Evolutionary conservation across 2,113 vertebrate genomes (phyloP).

Genomic region (Emydura subglobosa): DNA sequence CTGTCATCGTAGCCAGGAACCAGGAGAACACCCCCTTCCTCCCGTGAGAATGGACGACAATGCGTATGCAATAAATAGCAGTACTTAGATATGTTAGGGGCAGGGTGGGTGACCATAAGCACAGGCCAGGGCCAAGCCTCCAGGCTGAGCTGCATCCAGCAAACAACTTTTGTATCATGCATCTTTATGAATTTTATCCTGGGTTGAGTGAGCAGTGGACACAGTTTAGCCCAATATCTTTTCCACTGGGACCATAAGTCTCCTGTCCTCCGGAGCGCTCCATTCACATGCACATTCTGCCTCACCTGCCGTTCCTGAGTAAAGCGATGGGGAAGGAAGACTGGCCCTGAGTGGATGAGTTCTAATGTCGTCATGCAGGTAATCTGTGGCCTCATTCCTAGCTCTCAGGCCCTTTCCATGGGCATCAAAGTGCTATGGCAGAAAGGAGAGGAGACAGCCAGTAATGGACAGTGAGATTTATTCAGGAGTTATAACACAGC

Average conservation of each 20-base stretch:
- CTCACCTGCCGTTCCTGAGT: background rate
- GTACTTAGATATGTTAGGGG: background rate
- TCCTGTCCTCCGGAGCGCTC: background rate
- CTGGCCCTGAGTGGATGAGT: background rate
- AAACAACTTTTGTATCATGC: background rate
- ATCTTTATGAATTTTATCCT: background rate
- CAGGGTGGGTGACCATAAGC: background rate
- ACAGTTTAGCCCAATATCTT: background rate
- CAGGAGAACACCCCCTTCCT: background rate
- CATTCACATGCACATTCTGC: background rate
- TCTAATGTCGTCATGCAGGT: background rate
- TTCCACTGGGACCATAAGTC: background rate
- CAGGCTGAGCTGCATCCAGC: background rate
- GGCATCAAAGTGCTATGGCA: background rate
- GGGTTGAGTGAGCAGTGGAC: background rate
- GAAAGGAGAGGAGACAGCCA: constrained; percentile 30
- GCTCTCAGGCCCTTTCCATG: background rate
- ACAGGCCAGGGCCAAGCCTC: background rate
- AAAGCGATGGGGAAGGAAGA: background rate
- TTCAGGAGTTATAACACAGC: constrained; percentile 62
- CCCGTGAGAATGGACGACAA: background rate
- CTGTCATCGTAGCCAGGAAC: background rate
- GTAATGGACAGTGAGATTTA: constrained; percentile 58
- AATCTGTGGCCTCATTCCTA: background rate
- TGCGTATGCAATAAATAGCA: background rate